phyloP scores from a whole-genome alignment of 2,113 vertebrate genomes.

The Prolemur simus region DNA sequence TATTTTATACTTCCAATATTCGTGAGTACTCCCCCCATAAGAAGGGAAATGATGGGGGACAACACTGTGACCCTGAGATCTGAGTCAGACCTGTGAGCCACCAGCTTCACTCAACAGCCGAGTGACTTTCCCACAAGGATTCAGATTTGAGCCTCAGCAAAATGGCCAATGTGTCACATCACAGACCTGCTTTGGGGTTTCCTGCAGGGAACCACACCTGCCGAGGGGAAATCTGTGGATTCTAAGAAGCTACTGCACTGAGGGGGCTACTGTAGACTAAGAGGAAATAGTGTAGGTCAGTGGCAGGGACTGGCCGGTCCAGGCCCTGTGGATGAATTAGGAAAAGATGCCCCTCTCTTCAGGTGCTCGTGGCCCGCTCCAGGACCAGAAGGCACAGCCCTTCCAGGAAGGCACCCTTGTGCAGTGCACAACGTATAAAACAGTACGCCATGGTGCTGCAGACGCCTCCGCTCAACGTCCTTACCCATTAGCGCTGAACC shows the following conservation, averaged over 20 bases:
- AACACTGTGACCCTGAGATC: not conserved
- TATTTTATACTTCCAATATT: not conserved
- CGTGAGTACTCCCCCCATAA: not conserved
- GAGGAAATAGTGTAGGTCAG: not conserved
- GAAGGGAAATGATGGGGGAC: not conserved
- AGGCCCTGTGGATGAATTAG: not conserved
- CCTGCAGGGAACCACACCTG: not conserved
- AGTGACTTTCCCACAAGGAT: not conserved
- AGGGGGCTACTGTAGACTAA: not conserved
- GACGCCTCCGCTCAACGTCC: not conserved
- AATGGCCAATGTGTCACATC: not conserved
- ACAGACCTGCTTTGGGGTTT: not conserved
- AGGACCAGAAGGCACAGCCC: not conserved
- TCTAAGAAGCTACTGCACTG: not conserved
- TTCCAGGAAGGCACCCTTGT: not conserved
- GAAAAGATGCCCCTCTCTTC: no score
- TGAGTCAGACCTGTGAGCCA: not conserved
- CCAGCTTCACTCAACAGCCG: no score
- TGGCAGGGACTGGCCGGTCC: not conserved
- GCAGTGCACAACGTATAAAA: not conserved
- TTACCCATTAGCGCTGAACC: not conserved
- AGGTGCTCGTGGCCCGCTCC: no score
- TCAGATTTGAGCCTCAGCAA: not conserved
- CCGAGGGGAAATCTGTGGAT: not conserved
- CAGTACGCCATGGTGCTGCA: no score